phyloP scores from a whole-genome alignment of 2,797 vertebrate genomes.

The Naso thynnoides region DNA sequence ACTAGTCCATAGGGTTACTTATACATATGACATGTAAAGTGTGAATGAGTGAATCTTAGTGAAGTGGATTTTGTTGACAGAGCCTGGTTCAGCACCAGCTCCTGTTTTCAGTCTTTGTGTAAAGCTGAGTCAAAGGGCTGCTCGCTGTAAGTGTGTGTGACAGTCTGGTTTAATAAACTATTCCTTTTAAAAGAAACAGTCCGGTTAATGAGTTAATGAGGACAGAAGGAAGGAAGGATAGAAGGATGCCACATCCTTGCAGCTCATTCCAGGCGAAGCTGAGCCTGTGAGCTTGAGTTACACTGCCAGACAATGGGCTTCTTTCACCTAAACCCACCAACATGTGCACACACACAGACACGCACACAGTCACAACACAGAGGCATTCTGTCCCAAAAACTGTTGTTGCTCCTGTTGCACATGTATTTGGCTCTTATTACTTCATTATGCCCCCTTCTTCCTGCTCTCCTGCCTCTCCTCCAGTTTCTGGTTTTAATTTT shows the following conservation, averaged over 20 bases:
- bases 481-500: constrained; percentile 58
- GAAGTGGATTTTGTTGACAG: not conserved
- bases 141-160: too few relatives aligned
- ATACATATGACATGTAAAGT: not conserved
- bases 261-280: constrained; percentile 52
- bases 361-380: constrained; percentile 46
- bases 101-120: not conserved
- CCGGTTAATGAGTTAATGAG: constrained; percentile 14
- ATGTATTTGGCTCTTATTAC: constrained; percentile 77
- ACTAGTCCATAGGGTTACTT: too few relatives aligned
- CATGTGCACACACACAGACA: constrained; percentile 37
- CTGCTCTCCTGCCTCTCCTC: constrained; percentile 40
- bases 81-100: not conserved
- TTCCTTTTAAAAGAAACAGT: constrained; percentile 1
- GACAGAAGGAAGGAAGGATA: constrained; percentile 19
- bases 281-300: constrained; percentile 68
- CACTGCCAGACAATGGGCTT: constrained; percentile 73
- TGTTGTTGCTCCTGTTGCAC: constrained; percentile 73
- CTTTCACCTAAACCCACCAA: constrained; percentile 65
- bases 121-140: constrained; percentile 1
- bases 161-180: too few relatives aligned
- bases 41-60: too few relatives aligned
- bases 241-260: constrained; percentile 57
- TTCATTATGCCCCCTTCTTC: constrained; percentile 63
- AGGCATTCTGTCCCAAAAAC: constrained; percentile 55